Evolutionary conservation across 2,888 invertebrate species (phyloP), one percentile per base, ranked within the genome.

Genomic region (Drosophila kuntzei): DNA sequence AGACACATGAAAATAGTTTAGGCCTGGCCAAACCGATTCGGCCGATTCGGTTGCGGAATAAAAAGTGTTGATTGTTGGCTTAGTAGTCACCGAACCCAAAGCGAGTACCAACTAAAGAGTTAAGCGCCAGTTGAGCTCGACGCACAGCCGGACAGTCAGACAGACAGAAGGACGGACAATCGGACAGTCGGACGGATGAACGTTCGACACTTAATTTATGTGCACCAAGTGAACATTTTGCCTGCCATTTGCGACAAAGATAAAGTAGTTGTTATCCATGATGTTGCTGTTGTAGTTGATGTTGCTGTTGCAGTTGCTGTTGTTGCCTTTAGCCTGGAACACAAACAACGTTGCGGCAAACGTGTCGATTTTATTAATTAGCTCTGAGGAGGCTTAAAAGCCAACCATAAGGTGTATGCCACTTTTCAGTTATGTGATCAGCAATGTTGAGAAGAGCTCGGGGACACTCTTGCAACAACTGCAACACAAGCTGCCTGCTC

Each of bases 181-280:
- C 7, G 8, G 50, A 34, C 27, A 12, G 14, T 1, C 6, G 39
- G 57, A 12, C 11, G 12, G 34, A 14, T 36, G 29, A 20, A 36
- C 51, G 43, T 44, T 68, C 68, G 51, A 54, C 79, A 65, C 71
- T 78, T 88, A 85, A 85, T 85, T 85, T 85, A 85, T 85, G 84
- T 88, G 86, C 88, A 69, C 68, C 68, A 57, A 61, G 66, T 62
- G 75, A 79, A 87, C 79, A 87, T 85, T 81, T 81, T 81, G 87
- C 81, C 82, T 84, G 85, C 87, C 83, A 86, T 83, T 81, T 83
- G 81, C 81, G 82, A 83, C 82, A 84, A 83, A 87, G 82, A 83
- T 85, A 80, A 79, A 83, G 85, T 83, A 84, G 84, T 67, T 71
- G 76, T 47, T 49, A 46, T 49, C 58, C 66, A 62, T 57, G 67